Percentiles rank a stretch among this genome's conserved stretches.
These are phyloP conservation scores for Fistularia commersonii DNA, from an alignment of 2,797 vertebrate genomes.

Conservation along the genomic window DNA sequence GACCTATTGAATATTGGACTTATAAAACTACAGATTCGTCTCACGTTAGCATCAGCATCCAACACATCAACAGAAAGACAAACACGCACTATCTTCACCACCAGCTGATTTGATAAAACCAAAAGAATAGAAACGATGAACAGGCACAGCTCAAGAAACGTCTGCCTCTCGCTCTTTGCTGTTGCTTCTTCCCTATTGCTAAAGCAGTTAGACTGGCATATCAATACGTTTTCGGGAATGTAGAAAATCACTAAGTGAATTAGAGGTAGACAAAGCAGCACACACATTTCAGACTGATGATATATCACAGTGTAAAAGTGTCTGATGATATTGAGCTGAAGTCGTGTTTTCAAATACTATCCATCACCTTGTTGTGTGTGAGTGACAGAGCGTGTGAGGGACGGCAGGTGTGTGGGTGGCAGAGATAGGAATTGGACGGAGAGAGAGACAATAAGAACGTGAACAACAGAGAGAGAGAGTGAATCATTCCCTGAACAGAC, in stretches of 20 bases:
- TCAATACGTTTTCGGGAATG: slow-evolving; percentile 4
- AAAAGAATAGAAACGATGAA: background rate
- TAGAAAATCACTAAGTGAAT: slow-evolving; percentile 26
- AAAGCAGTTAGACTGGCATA: slow-evolving; percentile 4
- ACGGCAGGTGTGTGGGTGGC: slow-evolving; percentile 48
- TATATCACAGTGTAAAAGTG: slow-evolving; percentile 37
- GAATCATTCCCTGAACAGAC: slow-evolving; percentile 69
- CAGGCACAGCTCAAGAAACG: too few species aligned
- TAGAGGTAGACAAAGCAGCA: slow-evolving; percentile 24
- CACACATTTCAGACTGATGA: slow-evolving; percentile 39
- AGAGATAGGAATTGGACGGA: slow-evolving; percentile 39
- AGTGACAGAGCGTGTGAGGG: slow-evolving; percentile 36
- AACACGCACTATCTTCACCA: slow-evolving; percentile 5
- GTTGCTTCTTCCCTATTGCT: slow-evolving; percentile 12
- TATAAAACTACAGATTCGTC: background rate
- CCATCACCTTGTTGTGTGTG: slow-evolving; percentile 33
- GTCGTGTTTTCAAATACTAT: slow-evolving; percentile 53
- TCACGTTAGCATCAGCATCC: background rate
- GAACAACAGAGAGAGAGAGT: slow-evolving; percentile 41
- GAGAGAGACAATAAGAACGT: slow-evolving; percentile 29
- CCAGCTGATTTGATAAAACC: background rate
- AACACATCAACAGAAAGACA: background rate
- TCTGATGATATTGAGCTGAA: slow-evolving; percentile 45
- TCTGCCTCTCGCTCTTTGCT: background rate
- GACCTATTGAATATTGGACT: background rate